Evolutionary conservation across 2,797 vertebrate species (phyloP).

Genomic region (Heterohyrax brucei): DNA sequence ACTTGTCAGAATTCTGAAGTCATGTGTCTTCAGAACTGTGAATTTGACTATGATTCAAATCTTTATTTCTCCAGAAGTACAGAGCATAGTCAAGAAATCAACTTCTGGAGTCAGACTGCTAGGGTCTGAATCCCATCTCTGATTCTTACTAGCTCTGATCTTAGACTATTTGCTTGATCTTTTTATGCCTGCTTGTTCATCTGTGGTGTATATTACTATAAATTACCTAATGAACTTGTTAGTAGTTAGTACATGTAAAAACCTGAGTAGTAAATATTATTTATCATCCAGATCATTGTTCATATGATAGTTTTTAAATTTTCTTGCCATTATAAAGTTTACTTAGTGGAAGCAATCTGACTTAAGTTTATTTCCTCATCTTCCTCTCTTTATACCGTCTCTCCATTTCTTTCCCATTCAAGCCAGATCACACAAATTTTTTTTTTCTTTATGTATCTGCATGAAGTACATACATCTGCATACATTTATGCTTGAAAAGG

Average conservation of each 20-base stretch:
- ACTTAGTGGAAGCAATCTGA: neutral
- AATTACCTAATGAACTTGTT: neutral
- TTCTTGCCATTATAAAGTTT: neutral
- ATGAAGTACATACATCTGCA: neutral
- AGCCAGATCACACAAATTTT: neutral
- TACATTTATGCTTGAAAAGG: too few species aligned
- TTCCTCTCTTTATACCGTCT: neutral
- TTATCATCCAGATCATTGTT: conserved; percentile 3
- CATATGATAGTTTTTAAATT: conserved; percentile 8
- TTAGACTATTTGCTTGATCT: neutral
- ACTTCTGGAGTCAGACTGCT: neutral
- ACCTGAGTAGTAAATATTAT: neutral
- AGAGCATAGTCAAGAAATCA: neutral
- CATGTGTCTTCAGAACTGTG: conserved; percentile 1
- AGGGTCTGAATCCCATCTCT: conserved; percentile 1
- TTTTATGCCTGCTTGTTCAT: neutral
- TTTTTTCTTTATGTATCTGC: neutral
- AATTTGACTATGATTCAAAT: conserved; percentile 14
- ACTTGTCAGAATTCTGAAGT: neutral
- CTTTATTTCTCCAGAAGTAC: conserved; percentile 33
- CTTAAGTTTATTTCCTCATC: neutral
- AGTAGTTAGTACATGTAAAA: neutral
- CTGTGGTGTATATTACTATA: conserved; percentile 42
- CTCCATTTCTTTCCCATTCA: neutral
- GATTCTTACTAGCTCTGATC: neutral